Base-by-base conservation (phyloP, 2,113 vertebrate species). In the Sceloporus undulatus region DNA sequence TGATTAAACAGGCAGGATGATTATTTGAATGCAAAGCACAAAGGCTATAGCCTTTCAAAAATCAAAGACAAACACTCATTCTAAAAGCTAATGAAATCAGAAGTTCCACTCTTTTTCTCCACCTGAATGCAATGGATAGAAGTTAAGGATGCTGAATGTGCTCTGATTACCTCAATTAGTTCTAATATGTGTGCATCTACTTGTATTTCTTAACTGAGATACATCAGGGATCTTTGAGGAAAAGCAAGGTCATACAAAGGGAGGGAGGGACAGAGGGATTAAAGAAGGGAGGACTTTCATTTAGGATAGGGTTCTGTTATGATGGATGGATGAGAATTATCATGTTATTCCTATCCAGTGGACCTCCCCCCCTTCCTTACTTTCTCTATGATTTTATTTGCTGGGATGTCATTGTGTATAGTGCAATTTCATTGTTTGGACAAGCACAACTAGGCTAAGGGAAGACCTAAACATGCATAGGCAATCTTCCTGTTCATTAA, bases 51-150 rank as follows among this genome's bases (percentile, higher is more conserved):
- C 90, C 91, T 94, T 94, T 94, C 90, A 90, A 95, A 94, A 71
- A 88, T 91, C 82, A 91, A 88, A 95, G 87, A 92, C n/a, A 48
- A 94, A 84, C 40, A 88, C 89, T 92, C 92, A 92, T 95, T 93
- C 93, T 89, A 94, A 92, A 91, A 94, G 84, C 87, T 94, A 94
- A 96, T 94, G 93, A 94, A 95, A 94, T 96, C 91, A 93, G 80
- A 90, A 93, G 71, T 91, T 92, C 65, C 40, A 38, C 9, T 48
- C 65, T 19, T 93, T 82, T n/a, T 42, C 21, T 3, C 19, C 62
- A 27, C 48, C 75, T 92, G 88, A 85, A 93, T 90, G 89, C 84
- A 93, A 88, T 73, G 92, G 90, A 82, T 71, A 91, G 42, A 82
- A 78, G 92, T 94, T 93, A 77, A 89, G 84, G 65, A 92, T 82